Base-by-base conservation (phyloP, 2,888 invertebrate species). In the Fabriciana adippe region DNA sequence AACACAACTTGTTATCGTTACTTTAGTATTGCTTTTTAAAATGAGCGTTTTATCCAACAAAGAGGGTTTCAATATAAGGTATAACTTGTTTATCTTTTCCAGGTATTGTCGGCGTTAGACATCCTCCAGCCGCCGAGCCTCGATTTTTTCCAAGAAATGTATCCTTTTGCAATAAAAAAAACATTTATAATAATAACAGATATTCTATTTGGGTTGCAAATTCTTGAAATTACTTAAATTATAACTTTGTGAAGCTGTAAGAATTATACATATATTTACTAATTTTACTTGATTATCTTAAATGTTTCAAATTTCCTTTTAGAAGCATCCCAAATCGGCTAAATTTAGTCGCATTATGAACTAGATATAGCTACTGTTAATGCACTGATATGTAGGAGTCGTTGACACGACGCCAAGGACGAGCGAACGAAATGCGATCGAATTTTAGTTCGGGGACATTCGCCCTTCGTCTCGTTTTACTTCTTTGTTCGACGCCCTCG, bases 91-190 rank as follows among this genome's bases (percentile, higher is more conserved):
- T 63, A 73, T 81, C 83, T 87, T 77, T 87, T 94, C 63, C 96
- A 99, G 99, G 98, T 99, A 84, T 94, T 99, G 83, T 98, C 99
- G 82, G 98, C 99, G 80, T 94, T 98, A 93, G 99, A 99, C 94
- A 99, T 99, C 90, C 95, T 99, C 81, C 99, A 99, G 93, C 99
- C 99, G 83, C 98, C 99, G 79, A 98, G 98, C 93, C 95, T 99
- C 93, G 99, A 99, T 94, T 99, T 98, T 95, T 99, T 99, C 95
- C 99, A 99, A 94, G 99, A 99, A 97, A 98, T 99, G 99, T 99
- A 98, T 97, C 97, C 97, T 97, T 97, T 96, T 87, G 61, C 35
- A 48, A 51, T 41, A 54, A 41, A 41, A 31, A 62, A 14, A 51
- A 48, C 6, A 60, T 35, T 35, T 13, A n/a, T 50, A 26, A 26